Percentiles rank a stretch among this genome's conserved stretches.
These are phyloP conservation scores for Ambastaia sidthimunki DNA, from an alignment of 2,797 vertebrate species.

Conservation along the genomic window DNA sequence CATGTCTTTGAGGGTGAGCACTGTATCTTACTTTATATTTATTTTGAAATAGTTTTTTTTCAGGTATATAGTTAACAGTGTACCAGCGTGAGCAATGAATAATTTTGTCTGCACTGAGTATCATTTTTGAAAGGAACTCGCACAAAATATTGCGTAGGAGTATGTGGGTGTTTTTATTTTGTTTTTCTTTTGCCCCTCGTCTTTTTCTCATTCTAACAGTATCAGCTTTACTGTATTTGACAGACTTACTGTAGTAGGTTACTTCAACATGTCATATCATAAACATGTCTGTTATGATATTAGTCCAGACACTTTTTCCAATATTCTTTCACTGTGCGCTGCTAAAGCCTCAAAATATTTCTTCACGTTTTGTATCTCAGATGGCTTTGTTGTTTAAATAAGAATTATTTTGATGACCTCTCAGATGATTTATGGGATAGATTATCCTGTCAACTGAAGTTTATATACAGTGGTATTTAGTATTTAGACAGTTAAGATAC, in stretches of 20 bases:
- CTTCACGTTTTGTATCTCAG: background rate
- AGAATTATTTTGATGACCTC: background rate
- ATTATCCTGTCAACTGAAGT: too few species aligned
- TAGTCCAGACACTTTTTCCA: background rate
- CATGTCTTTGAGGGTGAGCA: background rate
- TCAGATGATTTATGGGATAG: background rate
- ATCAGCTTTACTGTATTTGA: slow-evolving; percentile 71
- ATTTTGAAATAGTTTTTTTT: too few species aligned
- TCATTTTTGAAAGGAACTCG: slow-evolving; percentile 54
- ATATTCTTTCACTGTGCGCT: background rate
- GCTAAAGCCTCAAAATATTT: background rate
- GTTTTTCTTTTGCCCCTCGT: slow-evolving; percentile 4
- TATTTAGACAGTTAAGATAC: too few species aligned
- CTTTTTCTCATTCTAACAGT: slow-evolving; percentile 20
- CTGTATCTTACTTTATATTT: background rate
- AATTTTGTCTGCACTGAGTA: slow-evolving; percentile 56
- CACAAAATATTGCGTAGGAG: slow-evolving; percentile 37
- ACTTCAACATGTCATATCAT: slow-evolving; percentile 56
- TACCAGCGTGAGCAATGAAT: background rate
- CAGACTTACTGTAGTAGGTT: slow-evolving; percentile 58
- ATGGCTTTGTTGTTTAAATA: background rate
- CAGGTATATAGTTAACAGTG: background rate
- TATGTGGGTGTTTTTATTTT: slow-evolving; percentile 67
- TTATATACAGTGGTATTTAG: too few species aligned
- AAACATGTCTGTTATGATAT: slow-evolving; percentile 18